Conservation (phyloP, 2,797 vertebrate genomes). For the Cygnus olor region DNA sequence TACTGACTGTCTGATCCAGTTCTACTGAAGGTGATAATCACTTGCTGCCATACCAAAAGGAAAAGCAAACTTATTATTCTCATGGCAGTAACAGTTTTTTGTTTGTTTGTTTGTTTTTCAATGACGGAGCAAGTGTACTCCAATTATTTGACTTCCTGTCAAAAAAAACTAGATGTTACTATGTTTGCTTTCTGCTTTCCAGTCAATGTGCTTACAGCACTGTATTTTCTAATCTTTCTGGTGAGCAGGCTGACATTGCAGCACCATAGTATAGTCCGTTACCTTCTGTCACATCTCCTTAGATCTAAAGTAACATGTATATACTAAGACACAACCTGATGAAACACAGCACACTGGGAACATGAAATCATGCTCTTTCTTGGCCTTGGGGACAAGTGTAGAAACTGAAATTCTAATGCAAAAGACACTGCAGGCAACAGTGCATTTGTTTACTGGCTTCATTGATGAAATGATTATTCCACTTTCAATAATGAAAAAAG, state of each 20-base stretch:
- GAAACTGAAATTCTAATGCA: neutral
- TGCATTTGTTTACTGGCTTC: neutral
- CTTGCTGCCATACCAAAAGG: constrained; percentile 10
- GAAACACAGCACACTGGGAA: neutral
- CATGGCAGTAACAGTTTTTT: neutral
- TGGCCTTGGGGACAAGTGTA: neutral
- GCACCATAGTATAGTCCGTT: neutral
- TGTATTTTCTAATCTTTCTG: neutral
- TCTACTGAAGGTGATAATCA: constrained; percentile 17
- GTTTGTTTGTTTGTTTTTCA: neutral
- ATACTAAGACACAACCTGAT: constrained; percentile 24
- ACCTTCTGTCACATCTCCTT: constrained; percentile 53
- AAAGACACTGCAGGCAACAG: neutral
- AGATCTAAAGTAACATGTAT: neutral
- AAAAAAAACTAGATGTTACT: neutral
- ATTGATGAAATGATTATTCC: neutral
- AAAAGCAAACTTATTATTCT: constrained; percentile 13
- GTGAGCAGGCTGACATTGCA: neutral
- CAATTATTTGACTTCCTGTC: constrained; percentile 15
- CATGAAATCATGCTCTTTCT: neutral
- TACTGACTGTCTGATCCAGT: neutral
- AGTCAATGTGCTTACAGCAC: neutral
- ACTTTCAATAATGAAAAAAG: neutral
- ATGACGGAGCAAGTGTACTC: neutral
- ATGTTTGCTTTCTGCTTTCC: neutral